phyloP scores from a whole-genome alignment of 2,797 vertebrate species.

The Molossus alvarezi region DNA sequence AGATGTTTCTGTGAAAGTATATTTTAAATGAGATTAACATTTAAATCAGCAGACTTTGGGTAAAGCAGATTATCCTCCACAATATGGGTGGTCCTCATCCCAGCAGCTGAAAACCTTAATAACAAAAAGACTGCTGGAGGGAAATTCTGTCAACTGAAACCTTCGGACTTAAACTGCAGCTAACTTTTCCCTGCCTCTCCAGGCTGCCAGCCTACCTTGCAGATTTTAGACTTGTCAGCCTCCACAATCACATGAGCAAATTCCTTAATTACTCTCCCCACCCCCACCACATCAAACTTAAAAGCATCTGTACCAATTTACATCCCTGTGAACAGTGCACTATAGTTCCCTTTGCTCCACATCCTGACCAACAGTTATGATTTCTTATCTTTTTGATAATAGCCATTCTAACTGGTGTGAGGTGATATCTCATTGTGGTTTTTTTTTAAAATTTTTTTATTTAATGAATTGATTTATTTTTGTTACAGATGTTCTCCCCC shows the following conservation, averaged over 20 bases:
- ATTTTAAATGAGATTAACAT: slow-evolving; percentile 31
- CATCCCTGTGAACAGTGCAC: background rate
- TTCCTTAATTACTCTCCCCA: background rate
- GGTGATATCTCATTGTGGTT: no score
- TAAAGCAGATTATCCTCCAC: slow-evolving; percentile 10
- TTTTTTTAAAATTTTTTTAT: no score
- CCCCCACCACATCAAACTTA: background rate
- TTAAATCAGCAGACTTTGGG: background rate
- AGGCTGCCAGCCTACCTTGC: background rate
- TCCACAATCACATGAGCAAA: background rate
- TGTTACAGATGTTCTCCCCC: no score
- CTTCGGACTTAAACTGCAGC: slow-evolving; percentile 12
- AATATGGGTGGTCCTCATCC: background rate
- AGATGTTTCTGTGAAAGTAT: slow-evolving; percentile 42
- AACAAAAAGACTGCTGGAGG: background rate
- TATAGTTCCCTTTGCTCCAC: no score
- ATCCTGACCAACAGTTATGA: background rate
- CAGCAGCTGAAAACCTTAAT: background rate
- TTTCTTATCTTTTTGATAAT: background rate
- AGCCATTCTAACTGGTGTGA: background rate
- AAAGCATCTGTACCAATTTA: background rate
- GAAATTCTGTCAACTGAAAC: background rate
- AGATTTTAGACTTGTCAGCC: background rate
- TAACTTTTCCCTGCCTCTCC: background rate
- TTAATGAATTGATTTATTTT: no score